Base-by-base conservation (phyloP, 2,888 invertebrate species). In the Eupeodes latifasciatus region DNA sequence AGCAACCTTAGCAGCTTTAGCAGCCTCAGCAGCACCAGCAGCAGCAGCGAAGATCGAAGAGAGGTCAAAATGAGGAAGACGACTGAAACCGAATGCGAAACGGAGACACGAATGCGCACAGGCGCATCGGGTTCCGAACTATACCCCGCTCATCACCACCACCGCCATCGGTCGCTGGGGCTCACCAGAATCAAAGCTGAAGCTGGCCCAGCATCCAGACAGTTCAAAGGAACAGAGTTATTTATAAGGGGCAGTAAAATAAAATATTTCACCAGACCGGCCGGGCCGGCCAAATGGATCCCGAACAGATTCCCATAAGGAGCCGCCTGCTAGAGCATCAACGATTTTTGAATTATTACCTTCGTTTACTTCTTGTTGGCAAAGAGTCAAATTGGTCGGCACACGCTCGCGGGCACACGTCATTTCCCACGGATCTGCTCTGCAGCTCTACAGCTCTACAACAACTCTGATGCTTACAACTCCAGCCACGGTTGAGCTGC, bases 381-480 rank as follows among this genome's bases (percentile, higher is more conserved):
- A 92, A 92, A 92, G 93, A 94, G 94, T 93, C 93, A 93, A 93
- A 93, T 93, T 94, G 93, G 94, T 93, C 94, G 94, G 94, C 94
- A 95, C 94, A 95, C 94, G 95, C 95, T 95, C 94, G 94, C 94
- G 95, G 95, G 94, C 94, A 95, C 94, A 94, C 94, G 94, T 94
- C 93, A 94, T 94, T 95, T 95, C 95, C 94, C 95, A 95, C 95
- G 95, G 94, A 94, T 88, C 88, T 81, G 71, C 72, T 72, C 66
- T 66, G 64, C 64, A 44, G 74, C 76, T 36, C 40, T 40, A 40
- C 40, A 40, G 9, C 40, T 40, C 40, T 40, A 40, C 40, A 40
- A 40, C 64, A 44, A 67, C 72, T 36, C 16, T 67, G 67, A 27
- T 27, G 27, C 27, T 27, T 27, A 27, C 40, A 59, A 14, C 66